These are phyloP conservation scores for Yponomeuta evonymella DNA, from an alignment of 2,888 invertebrate genomes.

Conservation along the genomic window DNA sequence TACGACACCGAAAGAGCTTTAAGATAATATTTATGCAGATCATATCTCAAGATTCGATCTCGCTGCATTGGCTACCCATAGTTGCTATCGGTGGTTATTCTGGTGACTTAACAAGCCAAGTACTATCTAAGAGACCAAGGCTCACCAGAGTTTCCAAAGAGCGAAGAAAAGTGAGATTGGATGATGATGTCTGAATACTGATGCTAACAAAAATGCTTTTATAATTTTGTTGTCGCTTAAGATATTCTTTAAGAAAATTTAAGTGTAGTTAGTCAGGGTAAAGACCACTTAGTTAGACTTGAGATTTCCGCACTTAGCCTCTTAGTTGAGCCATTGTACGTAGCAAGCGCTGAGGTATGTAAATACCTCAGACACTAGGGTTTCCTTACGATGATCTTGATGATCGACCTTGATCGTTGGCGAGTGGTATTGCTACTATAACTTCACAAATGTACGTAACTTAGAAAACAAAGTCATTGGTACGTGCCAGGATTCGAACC, in stretches of 20 bases:
- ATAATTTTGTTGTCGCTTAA: neutral
- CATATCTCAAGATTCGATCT: constrained; percentile 1
- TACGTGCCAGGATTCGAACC: too few relatives aligned
- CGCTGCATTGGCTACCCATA: neutral
- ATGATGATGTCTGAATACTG: constrained; percentile 3
- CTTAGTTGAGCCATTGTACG: too few relatives aligned
- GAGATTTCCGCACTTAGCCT: too few relatives aligned
- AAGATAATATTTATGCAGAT: constrained; percentile 3
- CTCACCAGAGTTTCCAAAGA: neutral
- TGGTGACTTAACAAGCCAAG: neutral
- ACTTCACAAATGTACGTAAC: too few relatives aligned
- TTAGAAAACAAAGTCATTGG: too few relatives aligned
- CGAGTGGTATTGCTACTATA: too few relatives aligned
- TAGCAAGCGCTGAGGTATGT: too few relatives aligned
- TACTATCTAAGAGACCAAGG: neutral
- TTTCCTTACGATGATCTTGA: too few relatives aligned
- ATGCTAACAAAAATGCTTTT: neutral
- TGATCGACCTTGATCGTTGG: too few relatives aligned
- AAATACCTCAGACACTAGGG: too few relatives aligned
- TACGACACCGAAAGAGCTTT: neutral
- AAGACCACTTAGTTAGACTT: too few relatives aligned
- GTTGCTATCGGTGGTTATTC: neutral
- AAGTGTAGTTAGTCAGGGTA: too few relatives aligned
- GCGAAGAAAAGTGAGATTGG: neutral
- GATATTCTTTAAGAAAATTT: neutral